A percentile compares a stretch with the other conserved stretches of the same genome.
Evolutionary conservation across 2,888 invertebrate species (phyloP).

Genomic region (Gnatocerus cornutus): DNA sequence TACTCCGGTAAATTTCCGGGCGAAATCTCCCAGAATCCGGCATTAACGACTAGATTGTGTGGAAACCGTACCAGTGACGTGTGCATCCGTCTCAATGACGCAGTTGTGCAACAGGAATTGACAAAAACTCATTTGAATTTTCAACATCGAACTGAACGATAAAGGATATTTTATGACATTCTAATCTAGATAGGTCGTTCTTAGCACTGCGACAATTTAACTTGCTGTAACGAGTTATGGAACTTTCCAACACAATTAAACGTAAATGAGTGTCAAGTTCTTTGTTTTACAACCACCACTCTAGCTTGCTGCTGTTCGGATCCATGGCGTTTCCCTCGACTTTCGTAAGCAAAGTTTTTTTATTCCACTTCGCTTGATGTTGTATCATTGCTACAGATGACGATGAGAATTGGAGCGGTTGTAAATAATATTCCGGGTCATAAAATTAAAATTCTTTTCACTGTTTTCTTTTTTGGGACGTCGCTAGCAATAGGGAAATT

Average conservation of each 20-base stretch:
- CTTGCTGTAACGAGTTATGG: constrained; percentile 45
- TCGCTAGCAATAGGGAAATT: neutral
- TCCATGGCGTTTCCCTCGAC: neutral
- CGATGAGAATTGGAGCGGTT: constrained; percentile 22
- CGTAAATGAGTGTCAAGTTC: constrained; percentile 42
- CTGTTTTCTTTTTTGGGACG: constrained; percentile 6
- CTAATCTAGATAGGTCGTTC: constrained; percentile 35
- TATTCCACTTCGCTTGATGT: constrained; percentile 6
- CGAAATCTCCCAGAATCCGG: neutral
- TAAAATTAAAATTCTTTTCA: constrained; percentile 22
- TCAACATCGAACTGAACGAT: constrained; percentile 21
- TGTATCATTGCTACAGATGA: constrained; percentile 14
- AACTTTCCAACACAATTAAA: constrained; percentile 44
- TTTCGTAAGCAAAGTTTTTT: constrained; percentile 14
- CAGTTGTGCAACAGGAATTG: neutral
- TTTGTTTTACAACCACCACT: constrained; percentile 43
- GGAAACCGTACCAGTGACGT: constrained; percentile 12
- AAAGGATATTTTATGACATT: constrained; percentile 37
- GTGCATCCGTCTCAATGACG: neutral
- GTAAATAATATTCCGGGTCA: constrained; percentile 25
- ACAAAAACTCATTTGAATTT: constrained; percentile 6
- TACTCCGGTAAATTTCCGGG: constrained; percentile 1
- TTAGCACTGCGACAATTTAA: constrained; percentile 43
- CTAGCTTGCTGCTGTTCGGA: constrained; percentile 9
- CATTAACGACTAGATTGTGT: constrained; percentile 7